Evolutionary conservation across 2,797 vertebrate species (phyloP), one percentile per base, ranked within the genome.

Genomic region (Pseudocheirus occidentalis): DNA sequence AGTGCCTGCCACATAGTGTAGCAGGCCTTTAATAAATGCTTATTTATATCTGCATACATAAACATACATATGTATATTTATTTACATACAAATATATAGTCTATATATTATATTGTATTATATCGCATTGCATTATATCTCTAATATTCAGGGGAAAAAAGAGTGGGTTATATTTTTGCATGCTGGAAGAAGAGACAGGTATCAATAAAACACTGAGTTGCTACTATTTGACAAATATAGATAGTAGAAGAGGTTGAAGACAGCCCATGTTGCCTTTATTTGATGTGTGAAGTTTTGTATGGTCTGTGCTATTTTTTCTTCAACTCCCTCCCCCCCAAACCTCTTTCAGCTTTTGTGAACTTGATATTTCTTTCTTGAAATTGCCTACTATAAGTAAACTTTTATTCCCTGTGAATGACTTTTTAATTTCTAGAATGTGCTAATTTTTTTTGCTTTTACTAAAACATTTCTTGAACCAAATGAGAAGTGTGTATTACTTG

Each of bases 341-440:
- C 16, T 66, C 54, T 62, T 58, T 59, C 87, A 91, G 56, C 18
- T 91, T 66, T 94, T 62, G 9, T 92, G 66, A 94, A 57, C 57
- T 90, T 92, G 50, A 54, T 90, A 18, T 13, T 93, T 92, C 55
- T 57, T 94, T 94, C 24, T 94, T 50, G 92, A 5, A 12, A 95
- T 13, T 91, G 53, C 92, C 16, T n/a, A 16, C 55, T 92, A 0
- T 95, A 90, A 90, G 21, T 92, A 90, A 58, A 89, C 55, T 31
- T 4, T 96, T 52, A 34, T 62, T 89, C 96, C 66, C 29, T 34
- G 28, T 58, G 58, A 91, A 52, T 92, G 90, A 56, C n/a, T 90
- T 81, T 40, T 81, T 40, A 46, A 24, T 81, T 81, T 46, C 16
- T 81, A 40, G 66, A 21, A 81, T 40, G n/a, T 46, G 6, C 18